These are phyloP conservation scores for Enteromius anoplus DNA, from an alignment of 2,797 vertebrate species.

Conservation along the genomic window DNA sequence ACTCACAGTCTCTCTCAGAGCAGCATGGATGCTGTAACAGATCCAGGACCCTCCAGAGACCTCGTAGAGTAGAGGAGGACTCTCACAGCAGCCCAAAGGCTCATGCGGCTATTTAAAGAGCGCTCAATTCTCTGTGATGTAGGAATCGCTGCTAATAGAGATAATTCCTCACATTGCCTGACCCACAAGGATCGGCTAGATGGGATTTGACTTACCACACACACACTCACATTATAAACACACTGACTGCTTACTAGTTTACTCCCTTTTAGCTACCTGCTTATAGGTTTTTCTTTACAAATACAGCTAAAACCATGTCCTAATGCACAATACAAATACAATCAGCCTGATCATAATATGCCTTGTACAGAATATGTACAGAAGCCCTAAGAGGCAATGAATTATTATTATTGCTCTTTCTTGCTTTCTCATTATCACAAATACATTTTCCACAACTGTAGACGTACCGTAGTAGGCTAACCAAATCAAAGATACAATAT, in stretches of 20 bases:
- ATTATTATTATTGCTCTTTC: too few species aligned
- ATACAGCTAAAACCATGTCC: not conserved
- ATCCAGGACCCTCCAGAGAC: constrained; percentile 33
- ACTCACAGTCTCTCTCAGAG: constrained; percentile 15
- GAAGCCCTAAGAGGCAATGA: too few species aligned
- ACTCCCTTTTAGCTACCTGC: not conserved
- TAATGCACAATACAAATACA: not conserved
- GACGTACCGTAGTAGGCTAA: too few species aligned
- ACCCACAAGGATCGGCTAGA: constrained; percentile 18
- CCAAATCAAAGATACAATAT: not conserved
- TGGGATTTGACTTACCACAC: constrained; percentile 35
- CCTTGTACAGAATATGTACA: too few species aligned
- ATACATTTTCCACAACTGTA: too few species aligned
- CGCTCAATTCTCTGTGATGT: constrained; percentile 49
- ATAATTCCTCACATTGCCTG: constrained; percentile 54
- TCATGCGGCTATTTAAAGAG: constrained; percentile 44
- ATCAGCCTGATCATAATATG: not conserved
- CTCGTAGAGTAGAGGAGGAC: constrained; percentile 18
- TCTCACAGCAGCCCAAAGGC: constrained; percentile 32
- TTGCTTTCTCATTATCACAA: too few species aligned
- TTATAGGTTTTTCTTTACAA: constrained; percentile 12
- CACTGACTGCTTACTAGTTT: not conserved
- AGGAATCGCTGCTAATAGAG: constrained; percentile 53
- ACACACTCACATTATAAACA: not conserved
- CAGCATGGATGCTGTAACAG: constrained; percentile 39